Percentiles rank a stretch among this genome's conserved stretches.
phyloP scores from a whole-genome alignment of 2,888 invertebrate species.

The Operophtera brumata region DNA sequence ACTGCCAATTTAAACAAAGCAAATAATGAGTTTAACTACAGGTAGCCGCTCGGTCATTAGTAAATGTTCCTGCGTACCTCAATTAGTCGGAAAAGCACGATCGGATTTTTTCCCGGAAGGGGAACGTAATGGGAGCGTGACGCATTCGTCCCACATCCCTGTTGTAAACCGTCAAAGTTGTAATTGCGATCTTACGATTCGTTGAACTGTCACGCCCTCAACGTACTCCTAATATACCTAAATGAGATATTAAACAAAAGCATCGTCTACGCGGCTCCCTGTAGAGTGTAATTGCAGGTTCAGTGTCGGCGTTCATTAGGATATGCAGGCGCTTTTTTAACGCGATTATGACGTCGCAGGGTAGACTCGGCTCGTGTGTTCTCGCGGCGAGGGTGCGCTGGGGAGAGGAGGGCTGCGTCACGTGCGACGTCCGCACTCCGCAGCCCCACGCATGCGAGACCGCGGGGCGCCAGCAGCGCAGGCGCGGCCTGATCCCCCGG shows the following conservation, averaged over 20 bases:
- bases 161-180: constrained; percentile 58
- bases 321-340: constrained; percentile 78
- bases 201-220: constrained; percentile 63
- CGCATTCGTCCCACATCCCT: constrained; percentile 45
- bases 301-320: constrained; percentile 73
- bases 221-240: constrained; percentile 58
- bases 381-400: constrained; percentile 58
- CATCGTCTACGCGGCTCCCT: constrained; percentile 50
- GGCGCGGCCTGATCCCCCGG: constrained; percentile 67
- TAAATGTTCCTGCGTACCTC: constrained; percentile 48
- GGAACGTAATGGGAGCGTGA: constrained; percentile 56
- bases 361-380: constrained; percentile 33
- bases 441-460: constrained; percentile 80
- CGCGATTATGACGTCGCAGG: constrained; percentile 77
- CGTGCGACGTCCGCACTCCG: constrained; percentile 79
- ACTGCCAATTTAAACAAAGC: constrained; percentile 38
- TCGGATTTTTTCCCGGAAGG: constrained; percentile 54
- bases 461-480: constrained; percentile 73
- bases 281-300: constrained; percentile 72
- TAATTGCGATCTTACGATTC: constrained; percentile 71
- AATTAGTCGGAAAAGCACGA: constrained; percentile 58
- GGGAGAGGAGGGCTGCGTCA: constrained; percentile 79
- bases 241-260: constrained; percentile 66
- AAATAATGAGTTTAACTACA: constrained; percentile 53
- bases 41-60: constrained; percentile 54